Evolutionary conservation across 2,888 invertebrate genomes (phyloP).

Genomic region (Nomada ruficornis): DNA sequence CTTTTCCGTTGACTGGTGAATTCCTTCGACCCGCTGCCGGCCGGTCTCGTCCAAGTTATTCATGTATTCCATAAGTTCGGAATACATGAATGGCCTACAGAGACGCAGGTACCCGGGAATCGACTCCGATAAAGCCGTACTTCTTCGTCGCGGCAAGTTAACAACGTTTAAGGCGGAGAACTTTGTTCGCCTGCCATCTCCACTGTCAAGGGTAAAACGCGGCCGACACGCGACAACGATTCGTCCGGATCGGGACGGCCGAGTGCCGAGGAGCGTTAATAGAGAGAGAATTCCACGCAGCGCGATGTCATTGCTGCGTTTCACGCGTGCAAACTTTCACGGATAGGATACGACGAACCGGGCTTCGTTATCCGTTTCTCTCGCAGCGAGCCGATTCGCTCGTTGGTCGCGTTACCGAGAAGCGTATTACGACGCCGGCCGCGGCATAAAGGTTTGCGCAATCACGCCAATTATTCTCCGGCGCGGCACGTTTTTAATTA

Average conservation of each 20-base stretch:
- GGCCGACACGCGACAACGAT: not conserved
- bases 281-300: too few species aligned
- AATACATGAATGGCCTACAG: conserved; percentile 70
- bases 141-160: conserved; percentile 41
- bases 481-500: conserved; percentile 56
- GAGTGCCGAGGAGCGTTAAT: too few species aligned
- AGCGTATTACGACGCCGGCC: not conserved
- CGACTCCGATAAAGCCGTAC: conserved; percentile 57
- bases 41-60: conserved; percentile 64
- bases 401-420: too few species aligned
- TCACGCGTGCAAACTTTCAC: too few species aligned
- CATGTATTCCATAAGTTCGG: conserved; percentile 73
- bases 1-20: conserved; percentile 1
- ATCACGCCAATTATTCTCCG: conserved; percentile 60
- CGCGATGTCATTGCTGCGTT: too few species aligned
- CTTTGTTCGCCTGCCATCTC: not conserved
- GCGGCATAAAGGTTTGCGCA: conserved; percentile 43
- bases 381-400: too few species aligned
- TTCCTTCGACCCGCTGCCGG: conserved; percentile 24
- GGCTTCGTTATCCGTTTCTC: too few species aligned
- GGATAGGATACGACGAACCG: too few species aligned
- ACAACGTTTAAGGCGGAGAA: conserved; percentile 36
- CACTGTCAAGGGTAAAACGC: not conserved
- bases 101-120: conserved; percentile 61
- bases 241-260: not conserved